phyloP scores from a whole-genome alignment of 1,140 invertebrate species.

The Drosophila pectinifera region DNA sequence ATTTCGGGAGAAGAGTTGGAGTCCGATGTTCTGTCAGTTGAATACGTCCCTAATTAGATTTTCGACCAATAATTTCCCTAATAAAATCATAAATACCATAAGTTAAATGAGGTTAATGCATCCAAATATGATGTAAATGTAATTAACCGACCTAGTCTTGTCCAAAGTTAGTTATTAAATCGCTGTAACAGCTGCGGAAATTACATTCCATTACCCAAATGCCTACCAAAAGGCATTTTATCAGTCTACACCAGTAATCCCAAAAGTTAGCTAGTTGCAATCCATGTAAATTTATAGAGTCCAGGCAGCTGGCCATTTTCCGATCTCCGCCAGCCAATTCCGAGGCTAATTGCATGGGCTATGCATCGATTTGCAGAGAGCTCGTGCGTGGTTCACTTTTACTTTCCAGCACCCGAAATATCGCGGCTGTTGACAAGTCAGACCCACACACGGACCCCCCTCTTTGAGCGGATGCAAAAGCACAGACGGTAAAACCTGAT shows the following conservation, averaged over 20 bases:
- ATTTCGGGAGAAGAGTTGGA: not conserved
- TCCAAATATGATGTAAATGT: no score
- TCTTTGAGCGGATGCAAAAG: not conserved
- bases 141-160: no score
- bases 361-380: constrained; percentile 22
- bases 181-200: not conserved
- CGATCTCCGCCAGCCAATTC: no score
- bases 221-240: not conserved
- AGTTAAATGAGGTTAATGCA: no score
- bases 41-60: not conserved
- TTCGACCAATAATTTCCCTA: not conserved
- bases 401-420: constrained; percentile 54
- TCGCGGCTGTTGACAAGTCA: constrained; percentile 10
- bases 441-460: constrained; percentile 9
- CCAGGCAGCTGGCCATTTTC: constrained; percentile 38
- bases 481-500: constrained; percentile 57
- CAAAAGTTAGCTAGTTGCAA: constrained; percentile 3
- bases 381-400: constrained; percentile 51
- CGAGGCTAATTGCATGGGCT: constrained; percentile 17
- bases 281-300: constrained; percentile 2
- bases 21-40: not conserved
- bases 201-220: not conserved
- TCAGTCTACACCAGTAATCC: constrained; percentile 7
- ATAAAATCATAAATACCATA: no score
- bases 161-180: not conserved